Evolutionary conservation across 2,888 invertebrate genomes (phyloP).

Genomic region (Poecilus cupreus): DNA sequence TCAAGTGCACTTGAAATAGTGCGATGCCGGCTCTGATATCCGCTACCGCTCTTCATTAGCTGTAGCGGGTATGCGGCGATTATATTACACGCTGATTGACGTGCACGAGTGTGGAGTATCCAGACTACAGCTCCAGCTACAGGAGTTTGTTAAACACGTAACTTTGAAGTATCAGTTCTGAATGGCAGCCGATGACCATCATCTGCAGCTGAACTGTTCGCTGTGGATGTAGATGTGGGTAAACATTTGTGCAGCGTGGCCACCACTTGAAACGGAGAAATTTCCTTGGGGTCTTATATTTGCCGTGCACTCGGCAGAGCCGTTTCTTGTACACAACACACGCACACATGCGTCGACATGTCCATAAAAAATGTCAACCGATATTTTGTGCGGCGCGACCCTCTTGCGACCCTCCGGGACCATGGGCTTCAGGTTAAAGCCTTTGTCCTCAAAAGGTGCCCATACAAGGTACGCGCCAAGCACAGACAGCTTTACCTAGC

Average conservation of each 20-base stretch:
- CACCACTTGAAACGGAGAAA: conserved; percentile 45
- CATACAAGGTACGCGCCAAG: conserved; percentile 23
- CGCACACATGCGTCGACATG: conserved; percentile 62
- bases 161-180: conserved; percentile 41
- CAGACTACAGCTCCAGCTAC: not conserved
- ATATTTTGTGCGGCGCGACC: conserved; percentile 62
- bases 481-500: conserved; percentile 33
- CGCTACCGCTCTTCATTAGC: conserved; percentile 15
- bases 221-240: conserved; percentile 11
- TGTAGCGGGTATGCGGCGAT: not conserved
- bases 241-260: conserved; percentile 44
- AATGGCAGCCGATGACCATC: not conserved
- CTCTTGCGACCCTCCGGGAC: conserved; percentile 46
- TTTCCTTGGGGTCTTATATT: conserved; percentile 54
- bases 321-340: not conserved
- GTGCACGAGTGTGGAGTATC: conserved; percentile 11
- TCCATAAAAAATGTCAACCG: conserved; percentile 65
- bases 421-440: conserved; percentile 46
- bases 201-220: not conserved
- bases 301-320: conserved; percentile 33
- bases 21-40: conserved; percentile 3
- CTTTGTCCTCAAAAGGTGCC: conserved; percentile 53
- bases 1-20: conserved; percentile 21
- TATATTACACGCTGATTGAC: conserved; percentile 42
- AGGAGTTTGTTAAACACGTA: conserved; percentile 43